Evolutionary conservation across 2,888 invertebrate species (phyloP), one percentile per base, ranked within the genome.

Genomic region (Fissipunctia ypsillon): DNA sequence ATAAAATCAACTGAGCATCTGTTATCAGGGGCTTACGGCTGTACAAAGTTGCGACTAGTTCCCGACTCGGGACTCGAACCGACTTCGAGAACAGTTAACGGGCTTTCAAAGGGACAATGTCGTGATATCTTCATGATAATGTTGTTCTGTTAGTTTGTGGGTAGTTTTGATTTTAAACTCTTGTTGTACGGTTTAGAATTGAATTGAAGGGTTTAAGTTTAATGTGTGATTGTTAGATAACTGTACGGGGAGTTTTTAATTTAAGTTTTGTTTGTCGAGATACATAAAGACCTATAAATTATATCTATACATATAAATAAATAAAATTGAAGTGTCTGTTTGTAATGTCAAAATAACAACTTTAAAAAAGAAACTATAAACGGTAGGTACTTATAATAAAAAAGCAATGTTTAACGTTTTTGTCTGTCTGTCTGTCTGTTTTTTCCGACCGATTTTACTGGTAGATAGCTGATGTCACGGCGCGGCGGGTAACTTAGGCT

Each of bases 81-180:
- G 71, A 80, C 83, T 72, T 72, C 61, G 65, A 41, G 48, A 73
- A 80, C 73, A 63, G 76, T 78, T 78, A 80, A n/a, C 77, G 50
- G 45, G 52, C 71, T 85, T 80, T 85, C 50, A 83, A 85, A 73
- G 59, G 78, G 75, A 75, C 80, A 79, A 25, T 69, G 69, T 64
- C 64, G 61, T 16, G 76, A 78, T 84, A 79, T 70, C 76, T 66
- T 69, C 50, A 43, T 25, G 61, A 69, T 61, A 73, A 22, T 70
- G 70, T 67, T 70, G 50, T 54, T 64, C 38, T 41, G 67, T 67
- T 80, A 52, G 78, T 80, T 77, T 63, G 61, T 57, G 63, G 57
- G 28, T 38, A 63, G 81, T 66, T 73, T 28, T 35, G 35, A 56
- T 61, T 80, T 45, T 59, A 52, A 31, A 48, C 22, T 72, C 4